Base-by-base conservation (phyloP, 2,113 vertebrate genomes). In the Recurvirostra avosetta region DNA sequence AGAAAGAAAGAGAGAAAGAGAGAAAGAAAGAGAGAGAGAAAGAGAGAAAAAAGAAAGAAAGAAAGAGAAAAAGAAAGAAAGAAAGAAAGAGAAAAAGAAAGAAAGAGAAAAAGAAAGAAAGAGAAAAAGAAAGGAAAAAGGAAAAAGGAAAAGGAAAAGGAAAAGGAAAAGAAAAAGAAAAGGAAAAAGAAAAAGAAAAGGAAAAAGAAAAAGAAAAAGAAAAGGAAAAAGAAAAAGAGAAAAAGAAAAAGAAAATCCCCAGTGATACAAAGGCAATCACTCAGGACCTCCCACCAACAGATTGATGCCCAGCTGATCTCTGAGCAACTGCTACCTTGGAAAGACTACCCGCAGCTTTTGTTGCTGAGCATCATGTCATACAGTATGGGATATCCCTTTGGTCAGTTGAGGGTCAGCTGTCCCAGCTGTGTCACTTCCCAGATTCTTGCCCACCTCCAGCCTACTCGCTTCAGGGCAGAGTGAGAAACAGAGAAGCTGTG, bases 381-480 rank as follows among this genome's bases (percentile, higher is more conserved):
- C 0, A 2, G 8, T 58, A 45, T 12, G 13, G 32, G 34, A n/a
- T 49, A 18, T 21, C 16, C 20, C 9, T 77, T 78, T 19, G 36
- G 27, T 25, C 26, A 47, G 11, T 10, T 36, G 10, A 15, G 49
- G 16, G 55, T 52, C 38, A 75, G 45, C 20, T 76, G 13, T 29
- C 34, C 55, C 27, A 32, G 9, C 18, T 43, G 17, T 73, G 50
- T 34, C 8, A 30, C 29, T 14, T 83, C n/a, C n/a, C 16, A 65
- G 1, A 8, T 25, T 32, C 32, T 50, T 56, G 9, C 15, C 12
- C 32, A 41, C 11, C 22, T 12, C 21, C 21, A 50, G 30, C 15
- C 15, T 67, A 4, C 12, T 65, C 1, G 0, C 6, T 50, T 30
- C 2, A 3, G 8, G 27, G 12, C 9, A 77, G 43, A 5, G 10